Evolutionary conservation across 2,113 vertebrate genomes (phyloP).

Genomic region (Brienomyrus brachyistius): DNA sequence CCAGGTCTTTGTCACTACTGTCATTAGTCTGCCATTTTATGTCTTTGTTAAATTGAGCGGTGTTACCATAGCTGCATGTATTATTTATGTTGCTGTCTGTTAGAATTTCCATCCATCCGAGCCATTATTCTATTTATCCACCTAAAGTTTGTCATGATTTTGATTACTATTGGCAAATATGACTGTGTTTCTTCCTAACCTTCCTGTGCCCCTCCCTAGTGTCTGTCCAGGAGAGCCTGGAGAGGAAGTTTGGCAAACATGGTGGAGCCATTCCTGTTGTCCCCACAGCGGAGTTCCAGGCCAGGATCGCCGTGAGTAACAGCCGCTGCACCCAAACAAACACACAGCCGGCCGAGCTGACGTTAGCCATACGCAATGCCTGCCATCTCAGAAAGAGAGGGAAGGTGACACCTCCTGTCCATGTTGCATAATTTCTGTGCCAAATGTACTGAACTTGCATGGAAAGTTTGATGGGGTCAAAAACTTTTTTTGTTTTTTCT

Average conservation of each 20-base stretch:
- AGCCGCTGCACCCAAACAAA: not conserved
- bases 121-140: not conserved
- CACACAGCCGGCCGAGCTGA: not conserved
- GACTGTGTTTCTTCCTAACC: not conserved
- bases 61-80: not conserved
- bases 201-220: conserved; percentile 53
- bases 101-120: not conserved
- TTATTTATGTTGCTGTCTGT: not conserved
- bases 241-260: conserved; percentile 95
- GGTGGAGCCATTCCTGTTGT: conserved; percentile 81
- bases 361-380: not conserved
- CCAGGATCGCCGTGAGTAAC: conserved; percentile 77
- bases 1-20: not conserved
- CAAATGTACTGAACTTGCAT: too few species aligned
- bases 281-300: conserved; percentile 88
- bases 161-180: not conserved
- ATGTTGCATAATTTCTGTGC: too few species aligned
- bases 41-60: not conserved
- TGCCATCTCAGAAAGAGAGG: not conserved
- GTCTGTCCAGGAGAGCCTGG: conserved; percentile 94
- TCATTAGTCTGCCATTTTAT: not conserved
- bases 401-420: not conserved
- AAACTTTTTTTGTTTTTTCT: too few species aligned
- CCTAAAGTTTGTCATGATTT: not conserved
- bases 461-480: too few species aligned